These are phyloP conservation scores for Drosophila nigritarsus DNA, from an alignment of 2,888 invertebrate genomes.

Conservation along the genomic window DNA sequence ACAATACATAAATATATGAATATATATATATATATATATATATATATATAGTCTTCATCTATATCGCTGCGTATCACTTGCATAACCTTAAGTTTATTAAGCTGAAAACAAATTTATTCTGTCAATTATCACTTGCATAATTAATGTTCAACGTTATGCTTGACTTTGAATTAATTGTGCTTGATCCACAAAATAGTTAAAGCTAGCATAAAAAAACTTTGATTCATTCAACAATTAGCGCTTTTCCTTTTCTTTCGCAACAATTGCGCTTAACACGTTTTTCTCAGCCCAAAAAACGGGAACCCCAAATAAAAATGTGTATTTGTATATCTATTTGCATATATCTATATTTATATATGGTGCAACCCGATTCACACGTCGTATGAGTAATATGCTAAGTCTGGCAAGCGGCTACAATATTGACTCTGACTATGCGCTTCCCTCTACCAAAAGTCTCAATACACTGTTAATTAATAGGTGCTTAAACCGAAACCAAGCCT, in stretches of 20 bases:
- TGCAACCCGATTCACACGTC: constrained; percentile 42
- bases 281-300: constrained; percentile 65
- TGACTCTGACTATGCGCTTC: background rate
- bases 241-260: constrained; percentile 34
- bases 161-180: constrained; percentile 15
- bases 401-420: constrained; percentile 1
- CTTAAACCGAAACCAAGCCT: background rate
- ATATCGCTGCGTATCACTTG: background rate
- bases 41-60: no score
- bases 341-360: constrained; percentile 11
- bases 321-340: background rate
- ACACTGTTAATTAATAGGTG: constrained; percentile 26
- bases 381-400: constrained; percentile 44
- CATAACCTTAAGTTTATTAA: background rate
- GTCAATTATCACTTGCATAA: constrained; percentile 51
- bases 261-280: constrained; percentile 54
- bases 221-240: constrained; percentile 59
- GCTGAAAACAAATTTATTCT: constrained; percentile 31
- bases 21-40: no score
- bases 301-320: constrained; percentile 11
- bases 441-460: constrained; percentile 4
- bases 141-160: constrained; percentile 12
- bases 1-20: background rate
- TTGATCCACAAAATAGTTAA: background rate
- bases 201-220: constrained; percentile 1